Evolutionary conservation across 2,888 invertebrate species (phyloP).

Genomic region (Microctonus brassicae): DNA sequence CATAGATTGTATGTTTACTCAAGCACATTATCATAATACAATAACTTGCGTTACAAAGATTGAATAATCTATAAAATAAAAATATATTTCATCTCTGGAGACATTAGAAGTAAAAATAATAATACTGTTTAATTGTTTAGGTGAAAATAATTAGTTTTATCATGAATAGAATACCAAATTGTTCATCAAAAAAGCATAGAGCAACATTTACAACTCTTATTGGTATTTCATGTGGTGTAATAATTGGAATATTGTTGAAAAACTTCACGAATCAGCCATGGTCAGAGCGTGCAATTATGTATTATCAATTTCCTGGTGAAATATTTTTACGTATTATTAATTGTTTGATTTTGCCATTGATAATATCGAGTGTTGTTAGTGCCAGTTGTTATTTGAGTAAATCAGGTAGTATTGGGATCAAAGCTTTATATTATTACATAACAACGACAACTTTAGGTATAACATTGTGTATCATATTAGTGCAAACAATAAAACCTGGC

Average conservation of each 20-base stretch:
- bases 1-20: neutral
- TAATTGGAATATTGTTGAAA: constrained; percentile 55
- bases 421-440: constrained; percentile 80
- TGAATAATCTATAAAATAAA: no score
- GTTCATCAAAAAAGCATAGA: constrained; percentile 41
- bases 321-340: constrained; percentile 95
- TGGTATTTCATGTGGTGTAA: constrained; percentile 54
- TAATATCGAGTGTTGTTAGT: constrained; percentile 91
- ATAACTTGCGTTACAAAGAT: neutral
- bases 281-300: constrained; percentile 88
- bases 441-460: constrained; percentile 94
- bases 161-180: constrained; percentile 25
- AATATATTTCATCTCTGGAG: no score
- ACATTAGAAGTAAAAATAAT: no score
- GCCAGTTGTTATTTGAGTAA: constrained; percentile 61
- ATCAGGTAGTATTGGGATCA: constrained; percentile 61
- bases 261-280: constrained; percentile 71
- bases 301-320: constrained; percentile 94
- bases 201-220: constrained; percentile 51
- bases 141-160: neutral
- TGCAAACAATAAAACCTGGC: constrained; percentile 89
- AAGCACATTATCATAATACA: neutral
- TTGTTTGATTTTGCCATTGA: constrained; percentile 91
- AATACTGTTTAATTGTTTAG: no score
- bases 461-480: constrained; percentile 87